These are phyloP conservation scores for Dissostichus mawsoni DNA, from an alignment of 2,113 vertebrate genomes.

Conservation along the genomic window DNA sequence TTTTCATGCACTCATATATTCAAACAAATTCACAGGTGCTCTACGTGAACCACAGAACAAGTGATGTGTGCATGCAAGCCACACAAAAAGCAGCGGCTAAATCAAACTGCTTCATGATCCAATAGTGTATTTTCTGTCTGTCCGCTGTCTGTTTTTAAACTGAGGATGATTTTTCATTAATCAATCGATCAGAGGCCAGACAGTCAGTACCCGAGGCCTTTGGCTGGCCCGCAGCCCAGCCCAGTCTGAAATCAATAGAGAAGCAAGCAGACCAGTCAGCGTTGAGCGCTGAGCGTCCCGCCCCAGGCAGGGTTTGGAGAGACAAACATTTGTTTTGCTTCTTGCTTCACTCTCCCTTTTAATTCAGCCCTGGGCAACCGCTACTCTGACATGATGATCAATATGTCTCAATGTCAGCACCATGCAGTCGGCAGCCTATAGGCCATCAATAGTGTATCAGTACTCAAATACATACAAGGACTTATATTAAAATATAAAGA, in stretches of 20 bases:
- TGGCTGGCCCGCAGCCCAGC: slow-evolving; percentile 47
- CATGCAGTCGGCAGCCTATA: slow-evolving; percentile 22
- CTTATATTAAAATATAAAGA: neutral
- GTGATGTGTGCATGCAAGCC: neutral
- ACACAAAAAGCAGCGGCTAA: slow-evolving; percentile 20
- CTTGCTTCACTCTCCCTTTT: slow-evolving; percentile 36
- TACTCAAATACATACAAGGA: neutral
- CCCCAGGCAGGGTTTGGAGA: slow-evolving; percentile 57
- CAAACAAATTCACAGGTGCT: neutral
- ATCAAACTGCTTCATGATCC: neutral
- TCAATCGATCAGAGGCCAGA: slow-evolving; percentile 73
- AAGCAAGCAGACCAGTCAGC: slow-evolving; percentile 73
- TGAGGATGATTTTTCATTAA: slow-evolving; percentile 50
- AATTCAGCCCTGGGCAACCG: slow-evolving; percentile 48
- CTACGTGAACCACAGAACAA: neutral
- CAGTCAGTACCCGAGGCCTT: slow-evolving; percentile 68
- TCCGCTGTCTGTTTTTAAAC: slow-evolving; percentile 36
- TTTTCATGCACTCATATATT: neutral
- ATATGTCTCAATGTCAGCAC: slow-evolving; percentile 79
- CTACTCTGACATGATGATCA: slow-evolving; percentile 59
- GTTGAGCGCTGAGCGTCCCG: slow-evolving; percentile 60
- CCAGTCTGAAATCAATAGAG: slow-evolving; percentile 72
- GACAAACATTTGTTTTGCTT: slow-evolving; percentile 45
- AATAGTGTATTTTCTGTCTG: neutral
- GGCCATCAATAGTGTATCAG: neutral